Base-by-base conservation (phyloP, 2,888 invertebrate species). In the Yponomeuta evonymella region DNA sequence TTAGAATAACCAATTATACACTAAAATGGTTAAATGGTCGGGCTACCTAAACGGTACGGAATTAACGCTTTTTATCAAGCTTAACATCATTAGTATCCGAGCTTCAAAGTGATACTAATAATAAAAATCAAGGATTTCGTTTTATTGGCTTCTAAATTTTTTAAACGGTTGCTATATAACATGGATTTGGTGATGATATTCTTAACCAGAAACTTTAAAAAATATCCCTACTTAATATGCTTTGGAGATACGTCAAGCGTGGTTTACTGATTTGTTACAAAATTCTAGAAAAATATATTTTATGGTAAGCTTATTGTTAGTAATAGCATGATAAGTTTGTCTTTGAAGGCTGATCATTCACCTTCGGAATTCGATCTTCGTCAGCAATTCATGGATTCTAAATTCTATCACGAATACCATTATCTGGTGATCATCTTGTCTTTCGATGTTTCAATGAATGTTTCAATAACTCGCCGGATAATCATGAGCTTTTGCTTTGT, bases 61-160 rank as follows among this genome's bases (percentile, higher is more conserved):
- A 78, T 81, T 84, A 85, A 83, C 83, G 87, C 85, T 86, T 81
- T 73, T 78, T 76, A 76, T 74, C 76, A 79, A 75, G 76, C 77
- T 78, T 63, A 62, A 70, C 67, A 83, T 77, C 58, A 70, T 76
- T 77, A 73, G 73, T 78, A 79, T 76, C 81, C 81, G 84, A 81
- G 82, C 88, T 89, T 90, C 78, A 76, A 79, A 79, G 81, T 70
- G 70, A 68, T 73, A 82, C 83, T 87, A 84, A 84, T 83, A 78
- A 72, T 43, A 43, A 81, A 75, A 70, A 81, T 33, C 75, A 70
- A 72, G 73, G 73, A 76, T 70, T 71, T 64, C 29, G 48, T 51
- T 69, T 73, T 78, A 81, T 84, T 83, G 80, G 80, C 82, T 83
- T 83, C 77, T 75, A 73, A 75, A 80, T 23, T 36, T 33, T 81